Evolutionary conservation across 2,797 vertebrate species (phyloP).

Genomic region (Neopelma chrysocephalum): DNA sequence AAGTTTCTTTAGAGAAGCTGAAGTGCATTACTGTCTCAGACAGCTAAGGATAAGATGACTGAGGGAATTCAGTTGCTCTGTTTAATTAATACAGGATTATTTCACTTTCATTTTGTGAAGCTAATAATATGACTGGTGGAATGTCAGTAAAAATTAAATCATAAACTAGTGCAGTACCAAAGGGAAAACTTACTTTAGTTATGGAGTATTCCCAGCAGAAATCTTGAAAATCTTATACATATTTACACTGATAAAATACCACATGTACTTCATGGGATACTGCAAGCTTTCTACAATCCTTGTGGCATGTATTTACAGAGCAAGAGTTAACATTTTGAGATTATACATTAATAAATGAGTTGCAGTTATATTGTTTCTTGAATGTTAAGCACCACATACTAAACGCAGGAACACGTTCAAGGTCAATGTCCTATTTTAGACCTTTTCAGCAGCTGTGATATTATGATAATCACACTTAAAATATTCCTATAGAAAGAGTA

Average conservation of each 20-base stretch:
- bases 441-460: conserved; percentile 78
- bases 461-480: conserved; percentile 83
- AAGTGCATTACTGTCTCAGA: conserved; percentile 62
- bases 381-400: conserved; percentile 76
- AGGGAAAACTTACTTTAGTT: conserved; percentile 74
- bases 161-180: conserved; percentile 75
- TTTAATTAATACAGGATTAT: conserved; percentile 84
- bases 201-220: conserved; percentile 71
- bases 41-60: conserved; percentile 73
- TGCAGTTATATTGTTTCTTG: conserved; percentile 77
- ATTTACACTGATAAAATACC: conserved; percentile 69
- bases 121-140: conserved; percentile 79
- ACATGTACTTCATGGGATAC: conserved; percentile 54
- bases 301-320: conserved; percentile 71
- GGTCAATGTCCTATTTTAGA: conserved; percentile 80
- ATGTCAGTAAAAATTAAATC: conserved; percentile 83
- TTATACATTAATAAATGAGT: conserved; percentile 76
- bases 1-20: conserved; percentile 60
- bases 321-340: conserved; percentile 74
- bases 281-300: conserved; percentile 62
- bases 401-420: conserved; percentile 76
- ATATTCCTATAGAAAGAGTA: conserved; percentile 82
- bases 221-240: conserved; percentile 74
- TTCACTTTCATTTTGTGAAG: conserved; percentile 81
- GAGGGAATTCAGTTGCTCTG: conserved; percentile 77